Conservation (phyloP, 2,888 invertebrate genomes). For the Ochropleura plecta region DNA sequence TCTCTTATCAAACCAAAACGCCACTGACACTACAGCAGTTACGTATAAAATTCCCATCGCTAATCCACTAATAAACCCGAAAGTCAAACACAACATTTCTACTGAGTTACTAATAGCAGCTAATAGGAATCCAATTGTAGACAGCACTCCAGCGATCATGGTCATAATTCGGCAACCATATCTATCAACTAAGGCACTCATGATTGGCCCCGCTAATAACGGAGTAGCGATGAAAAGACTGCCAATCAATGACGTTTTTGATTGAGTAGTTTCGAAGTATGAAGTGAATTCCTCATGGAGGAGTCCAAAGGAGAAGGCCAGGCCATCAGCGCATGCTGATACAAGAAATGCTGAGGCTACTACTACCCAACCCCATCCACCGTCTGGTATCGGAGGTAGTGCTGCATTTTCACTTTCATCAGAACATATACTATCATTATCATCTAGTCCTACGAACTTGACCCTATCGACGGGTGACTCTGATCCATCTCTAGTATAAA, state of each 20-base stretch:
- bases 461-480: constrained; percentile 83
- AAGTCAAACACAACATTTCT: constrained; percentile 94
- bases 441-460: constrained; percentile 87
- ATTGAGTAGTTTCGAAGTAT: constrained; percentile 94
- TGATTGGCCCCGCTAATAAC: constrained; percentile 95
- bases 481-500: constrained; percentile 72
- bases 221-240: constrained; percentile 97
- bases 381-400: constrained; percentile 93
- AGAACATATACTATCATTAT: constrained; percentile 85
- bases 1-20: constrained; percentile 97
- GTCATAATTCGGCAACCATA: constrained; percentile 95
- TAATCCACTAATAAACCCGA: constrained; percentile 95
- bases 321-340: constrained; percentile 97
- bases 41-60: constrained; percentile 96
- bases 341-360: constrained; percentile 95
- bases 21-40: constrained; percentile 97
- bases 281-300: constrained; percentile 95
- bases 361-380: constrained; percentile 97
- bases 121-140: constrained; percentile 94
- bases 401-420: constrained; percentile 78
- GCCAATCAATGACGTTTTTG: constrained; percentile 96
- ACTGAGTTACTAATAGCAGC: constrained; percentile 93
- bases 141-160: constrained; percentile 93
- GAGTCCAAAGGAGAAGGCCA: constrained; percentile 97
- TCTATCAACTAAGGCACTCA: constrained; percentile 95